A percentile compares a stretch with the other conserved stretches of the same genome.
Evolutionary conservation across 2,797 vertebrate species (phyloP).

Genomic region (Morus bassanus): DNA sequence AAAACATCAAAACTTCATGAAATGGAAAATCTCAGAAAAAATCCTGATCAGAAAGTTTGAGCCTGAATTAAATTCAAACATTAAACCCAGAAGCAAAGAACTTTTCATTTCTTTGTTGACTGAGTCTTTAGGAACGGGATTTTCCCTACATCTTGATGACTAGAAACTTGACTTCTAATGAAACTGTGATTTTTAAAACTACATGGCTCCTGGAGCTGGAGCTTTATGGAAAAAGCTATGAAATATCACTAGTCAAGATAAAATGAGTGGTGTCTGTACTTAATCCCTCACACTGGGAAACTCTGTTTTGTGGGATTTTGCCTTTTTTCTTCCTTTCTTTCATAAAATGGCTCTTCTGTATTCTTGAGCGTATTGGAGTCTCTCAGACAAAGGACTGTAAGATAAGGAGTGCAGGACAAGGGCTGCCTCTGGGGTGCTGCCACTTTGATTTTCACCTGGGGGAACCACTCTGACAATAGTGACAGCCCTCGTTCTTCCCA

Average conservation of each 20-base stretch:
- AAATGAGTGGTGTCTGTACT: background rate
- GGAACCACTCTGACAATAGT: background rate
- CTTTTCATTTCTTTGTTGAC: background rate
- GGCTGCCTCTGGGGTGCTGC: too few species aligned
- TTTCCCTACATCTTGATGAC: background rate
- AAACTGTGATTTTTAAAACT: background rate
- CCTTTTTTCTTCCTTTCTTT: background rate
- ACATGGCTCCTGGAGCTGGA: background rate
- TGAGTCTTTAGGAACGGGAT: background rate
- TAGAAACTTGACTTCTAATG: background rate
- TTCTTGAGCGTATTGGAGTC: background rate
- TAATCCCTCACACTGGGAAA: background rate
- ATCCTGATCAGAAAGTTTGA: rapidly evolving
- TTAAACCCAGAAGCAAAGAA: background rate
- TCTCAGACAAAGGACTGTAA: background rate
- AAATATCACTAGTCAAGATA: background rate
- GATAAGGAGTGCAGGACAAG: background rate
- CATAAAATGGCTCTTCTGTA: background rate
- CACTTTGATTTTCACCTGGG: background rate
- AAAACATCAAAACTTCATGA: background rate
- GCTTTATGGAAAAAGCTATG: background rate
- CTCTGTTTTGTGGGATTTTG: background rate
- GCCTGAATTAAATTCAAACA: background rate
- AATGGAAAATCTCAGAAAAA: background rate
- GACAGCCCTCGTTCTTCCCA: background rate